phyloP scores from a whole-genome alignment of 1,140 invertebrate species.

The Copidosoma floridanum region DNA sequence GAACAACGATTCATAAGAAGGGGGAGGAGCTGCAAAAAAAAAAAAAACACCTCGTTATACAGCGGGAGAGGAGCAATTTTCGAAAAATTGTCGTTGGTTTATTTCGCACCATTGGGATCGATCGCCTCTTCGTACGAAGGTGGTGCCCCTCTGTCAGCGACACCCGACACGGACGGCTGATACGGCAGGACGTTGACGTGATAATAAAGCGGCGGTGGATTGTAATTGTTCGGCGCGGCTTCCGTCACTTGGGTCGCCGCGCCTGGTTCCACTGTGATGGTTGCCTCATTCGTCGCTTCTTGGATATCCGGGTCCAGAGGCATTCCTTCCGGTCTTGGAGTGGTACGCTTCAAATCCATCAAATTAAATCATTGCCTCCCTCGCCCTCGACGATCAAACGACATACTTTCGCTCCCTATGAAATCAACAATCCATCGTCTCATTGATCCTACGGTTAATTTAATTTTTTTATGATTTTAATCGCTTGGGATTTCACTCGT shows the following conservation, averaged over 20 bases:
- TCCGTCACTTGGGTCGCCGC: conserved; percentile 21
- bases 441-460: too few species aligned
- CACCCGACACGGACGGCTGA: conserved; percentile 35
- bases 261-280: conserved; percentile 30
- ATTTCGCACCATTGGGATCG: conserved; percentile 61
- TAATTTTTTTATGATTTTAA: too few species aligned
- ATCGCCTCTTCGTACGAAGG: conserved; percentile 62
- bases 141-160: conserved; percentile 50
- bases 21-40: conserved; percentile 60
- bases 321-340: conserved; percentile 31
- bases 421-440: too few species aligned
- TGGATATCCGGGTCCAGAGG: conserved; percentile 26
- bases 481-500: too few species aligned
- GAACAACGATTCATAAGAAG: conserved; percentile 69
- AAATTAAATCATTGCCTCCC: too few species aligned
- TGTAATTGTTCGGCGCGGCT: conserved; percentile 34
- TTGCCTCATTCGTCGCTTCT: conserved; percentile 10
- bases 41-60: too few species aligned
- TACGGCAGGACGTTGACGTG: conserved; percentile 42
- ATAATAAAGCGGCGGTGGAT: conserved; percentile 46
- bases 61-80: too few species aligned
- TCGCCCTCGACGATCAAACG: too few species aligned
- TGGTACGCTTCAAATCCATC: conserved; percentile 34
- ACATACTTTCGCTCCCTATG: too few species aligned
- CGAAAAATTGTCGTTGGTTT: too few species aligned